These are phyloP conservation scores for Malthinus flaveolus DNA, from an alignment of 2,888 invertebrate species.

Conservation along the genomic window DNA sequence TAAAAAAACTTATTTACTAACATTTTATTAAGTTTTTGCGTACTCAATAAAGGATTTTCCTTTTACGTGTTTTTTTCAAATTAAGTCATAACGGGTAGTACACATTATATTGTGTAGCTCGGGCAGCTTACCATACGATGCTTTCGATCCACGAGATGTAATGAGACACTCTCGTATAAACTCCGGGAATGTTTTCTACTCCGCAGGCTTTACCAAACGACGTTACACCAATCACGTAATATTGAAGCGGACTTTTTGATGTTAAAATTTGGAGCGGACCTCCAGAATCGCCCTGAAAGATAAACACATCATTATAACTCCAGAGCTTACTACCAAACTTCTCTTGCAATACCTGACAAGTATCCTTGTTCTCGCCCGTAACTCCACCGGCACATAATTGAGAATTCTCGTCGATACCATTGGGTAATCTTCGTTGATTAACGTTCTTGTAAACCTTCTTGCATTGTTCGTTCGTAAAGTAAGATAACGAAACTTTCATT, in stretches of 20 bases:
- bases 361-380: conserved; percentile 31
- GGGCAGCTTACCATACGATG: conserved; percentile 47
- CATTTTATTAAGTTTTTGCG: too few species aligned
- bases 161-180: conserved; percentile 55
- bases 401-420: conserved; percentile 32
- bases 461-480: conserved; percentile 28
- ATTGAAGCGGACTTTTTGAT: conserved; percentile 48
- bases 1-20: too few species aligned
- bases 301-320: too few species aligned
- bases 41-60: too few species aligned
- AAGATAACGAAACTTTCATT: conserved; percentile 35
- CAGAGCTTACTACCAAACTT: too few species aligned
- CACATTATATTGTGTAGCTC: too few species aligned
- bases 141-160: conserved; percentile 56
- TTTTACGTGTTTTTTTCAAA: too few species aligned
- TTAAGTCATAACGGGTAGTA: too few species aligned
- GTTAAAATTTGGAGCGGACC: conserved; percentile 57
- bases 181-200: conserved; percentile 48
- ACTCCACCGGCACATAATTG: conserved; percentile 42
- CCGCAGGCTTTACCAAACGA: conserved; percentile 53
- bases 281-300: conserved; percentile 64
- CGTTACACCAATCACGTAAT: conserved; percentile 54
- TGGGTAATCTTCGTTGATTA: conserved; percentile 19
- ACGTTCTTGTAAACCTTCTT: conserved; percentile 31
- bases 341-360: conserved; percentile 37